Base-by-base conservation (phyloP, 1,140 invertebrate genomes). In the Diachasma alloeum region DNA sequence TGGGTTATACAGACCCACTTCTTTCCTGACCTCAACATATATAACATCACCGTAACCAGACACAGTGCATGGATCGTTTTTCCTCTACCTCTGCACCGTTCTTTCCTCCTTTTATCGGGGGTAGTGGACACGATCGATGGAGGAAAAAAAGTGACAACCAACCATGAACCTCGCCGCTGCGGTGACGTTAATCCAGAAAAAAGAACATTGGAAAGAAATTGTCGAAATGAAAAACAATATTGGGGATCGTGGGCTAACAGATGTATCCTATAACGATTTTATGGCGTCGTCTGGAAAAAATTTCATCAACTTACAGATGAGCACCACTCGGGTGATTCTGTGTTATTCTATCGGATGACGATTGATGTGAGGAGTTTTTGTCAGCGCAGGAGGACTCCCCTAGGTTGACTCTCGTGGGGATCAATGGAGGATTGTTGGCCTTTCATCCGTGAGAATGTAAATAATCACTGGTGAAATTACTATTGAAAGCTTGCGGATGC, bases 91-190 rank as follows among this genome's bases (percentile, higher is more conserved):
- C 17, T 53, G 31, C 48, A 56, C 11, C 26, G 15, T 31, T 26
- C 24, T 22, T 66, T 66, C 59, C 22, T 66, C 24, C 59, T 66
- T 31, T 66, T 26, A 66, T 66, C 24, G 59, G 31, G 59, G 59
- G 24, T 31, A 66, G 59, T 66, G 59, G 59, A 66, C 59, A 26
- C 59, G 59, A 66, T 66, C 59, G 59, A 66, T 66, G 22, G 13
- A 66, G 59, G 24, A 66, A 31, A 66, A 66, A 66, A 66, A 66
- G 24, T 66, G 24, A 66, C 59, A 31, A 31, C 59, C 59, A 66
- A 66, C 22, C 22, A 15, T 66, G 59, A 26, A 24, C 59, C 22
- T 36, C 59, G 24, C 24, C 59, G 11, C 15, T 66, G 22, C 24
- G 59, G 22, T 66, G 22, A 31, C 13, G 26, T 15, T 66, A 15